These are phyloP conservation scores for Pseudochirops cupreus DNA, from an alignment of 2,797 vertebrate species.

Conservation along the genomic window DNA sequence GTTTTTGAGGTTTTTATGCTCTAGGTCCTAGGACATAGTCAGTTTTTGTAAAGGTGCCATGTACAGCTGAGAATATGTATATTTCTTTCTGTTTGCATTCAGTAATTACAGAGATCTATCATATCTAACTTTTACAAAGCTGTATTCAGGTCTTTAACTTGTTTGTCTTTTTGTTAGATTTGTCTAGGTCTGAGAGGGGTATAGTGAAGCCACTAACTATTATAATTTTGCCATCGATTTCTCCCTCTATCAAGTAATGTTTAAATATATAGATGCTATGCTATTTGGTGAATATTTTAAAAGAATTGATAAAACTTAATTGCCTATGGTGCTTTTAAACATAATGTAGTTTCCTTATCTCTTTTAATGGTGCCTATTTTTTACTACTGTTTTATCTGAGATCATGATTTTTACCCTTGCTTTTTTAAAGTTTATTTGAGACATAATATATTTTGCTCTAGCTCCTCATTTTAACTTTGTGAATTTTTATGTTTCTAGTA, in stretches of 20 bases:
- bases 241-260: background rate
- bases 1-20: background rate
- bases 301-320: background rate
- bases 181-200: background rate
- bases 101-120: background rate
- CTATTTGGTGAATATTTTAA: background rate
- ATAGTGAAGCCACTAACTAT: background rate
- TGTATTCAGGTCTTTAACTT: background rate
- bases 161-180: background rate
- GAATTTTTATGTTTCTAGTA: no score
- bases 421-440: background rate
- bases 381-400: background rate
- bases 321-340: background rate
- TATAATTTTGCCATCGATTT: background rate
- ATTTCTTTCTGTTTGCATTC: no score
- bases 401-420: background rate
- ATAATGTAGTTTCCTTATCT: background rate
- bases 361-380: background rate
- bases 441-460: background rate
- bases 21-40: no score
- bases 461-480: no score
- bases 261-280: background rate
- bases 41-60: background rate
- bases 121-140: background rate
- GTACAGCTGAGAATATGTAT: background rate